Conservation (phyloP, 2,113 vertebrate genomes). For the Aspidoscelis tigris region DNA sequence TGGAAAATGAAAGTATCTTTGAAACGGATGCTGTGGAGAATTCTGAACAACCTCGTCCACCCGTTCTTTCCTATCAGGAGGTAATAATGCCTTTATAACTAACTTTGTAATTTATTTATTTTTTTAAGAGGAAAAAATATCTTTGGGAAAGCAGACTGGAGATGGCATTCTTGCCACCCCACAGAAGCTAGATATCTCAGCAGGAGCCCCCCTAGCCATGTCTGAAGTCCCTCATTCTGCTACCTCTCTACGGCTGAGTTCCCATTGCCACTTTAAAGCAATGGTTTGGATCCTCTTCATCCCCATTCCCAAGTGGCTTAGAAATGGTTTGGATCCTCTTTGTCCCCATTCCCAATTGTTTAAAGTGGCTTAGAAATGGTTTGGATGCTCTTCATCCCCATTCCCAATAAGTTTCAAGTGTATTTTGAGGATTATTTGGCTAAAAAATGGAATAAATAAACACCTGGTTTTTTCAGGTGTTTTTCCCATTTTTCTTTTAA, state of each 20-base stretch:
- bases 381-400: too few species aligned
- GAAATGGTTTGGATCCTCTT: too few species aligned
- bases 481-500: too few species aligned
- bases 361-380: too few species aligned
- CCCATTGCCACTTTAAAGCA: too few species aligned
- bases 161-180: neutral
- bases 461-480: too few species aligned
- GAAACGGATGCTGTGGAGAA: slow-evolving; percentile 32
- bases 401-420: too few species aligned
- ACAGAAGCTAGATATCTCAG: neutral
- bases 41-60: slow-evolving; percentile 17
- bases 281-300: too few species aligned
- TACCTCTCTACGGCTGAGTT: neutral
- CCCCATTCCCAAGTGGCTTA: too few species aligned
- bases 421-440: too few species aligned
- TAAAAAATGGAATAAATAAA: too few species aligned
- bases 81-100: slow-evolving; percentile 22
- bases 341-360: too few species aligned
- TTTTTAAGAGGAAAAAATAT: neutral
- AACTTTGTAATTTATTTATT: neutral
- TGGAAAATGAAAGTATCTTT: slow-evolving; percentile 57
- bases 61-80: slow-evolving; percentile 51
- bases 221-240: neutral
- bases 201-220: neutral
- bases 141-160: neutral